A percentile compares a stretch with the other conserved stretches of the same genome.
These are phyloP conservation scores for Spheniscus humboldti DNA, from an alignment of 2,797 vertebrate genomes.

Conservation along the genomic window DNA sequence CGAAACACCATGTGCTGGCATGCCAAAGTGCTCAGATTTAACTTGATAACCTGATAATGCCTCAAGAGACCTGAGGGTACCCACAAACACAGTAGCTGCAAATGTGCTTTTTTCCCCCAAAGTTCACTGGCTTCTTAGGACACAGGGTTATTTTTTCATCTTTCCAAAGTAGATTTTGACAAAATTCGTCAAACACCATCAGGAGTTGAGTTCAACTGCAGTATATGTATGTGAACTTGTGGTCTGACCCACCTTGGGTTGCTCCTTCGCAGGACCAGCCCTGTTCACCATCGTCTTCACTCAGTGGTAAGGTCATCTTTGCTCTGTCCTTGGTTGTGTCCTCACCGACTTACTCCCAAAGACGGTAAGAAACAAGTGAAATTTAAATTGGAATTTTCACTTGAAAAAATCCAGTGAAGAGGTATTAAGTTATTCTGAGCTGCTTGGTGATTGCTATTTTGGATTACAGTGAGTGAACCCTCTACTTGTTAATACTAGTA, in stretches of 20 bases:
- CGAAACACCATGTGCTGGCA: not conserved
- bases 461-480: not conserved
- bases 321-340: not conserved
- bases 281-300: not conserved
- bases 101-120: accelerated
- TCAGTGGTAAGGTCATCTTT: not conserved
- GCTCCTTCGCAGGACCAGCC: not conserved
- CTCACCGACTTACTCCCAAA: not conserved
- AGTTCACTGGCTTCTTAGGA: not conserved
- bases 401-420: not conserved
- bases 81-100: not conserved
- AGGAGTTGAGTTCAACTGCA: not conserved
- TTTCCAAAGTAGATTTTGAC: not conserved
- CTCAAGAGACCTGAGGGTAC: not conserved
- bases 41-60: not conserved
- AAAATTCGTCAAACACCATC: not conserved
- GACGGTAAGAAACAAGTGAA: not conserved
- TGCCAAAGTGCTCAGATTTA: not conserved
- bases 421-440: not conserved
- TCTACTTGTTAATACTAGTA: not conserved
- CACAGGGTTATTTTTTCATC: not conserved
- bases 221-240: not conserved
- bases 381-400: not conserved
- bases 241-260: not conserved
- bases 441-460: not conserved